Conservation (phyloP, 2,113 vertebrate species). For the Rhinichthys klamathensis region DNA sequence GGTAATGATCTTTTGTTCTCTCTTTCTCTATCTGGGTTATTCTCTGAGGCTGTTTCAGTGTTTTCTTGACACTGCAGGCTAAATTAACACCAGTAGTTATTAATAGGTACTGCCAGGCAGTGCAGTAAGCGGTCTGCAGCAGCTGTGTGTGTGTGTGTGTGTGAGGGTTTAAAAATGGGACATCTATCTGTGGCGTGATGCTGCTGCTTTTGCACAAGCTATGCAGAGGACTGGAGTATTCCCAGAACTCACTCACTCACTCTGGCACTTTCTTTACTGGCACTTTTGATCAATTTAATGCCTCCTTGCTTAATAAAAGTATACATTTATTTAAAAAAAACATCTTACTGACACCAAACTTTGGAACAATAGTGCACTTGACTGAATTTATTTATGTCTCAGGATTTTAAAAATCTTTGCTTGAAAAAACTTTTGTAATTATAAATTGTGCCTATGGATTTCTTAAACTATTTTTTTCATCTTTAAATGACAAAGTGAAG, state of each 20-base stretch:
- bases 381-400: too few relatives aligned
- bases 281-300: not conserved
- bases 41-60: conserved; percentile 39
- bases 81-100: conserved; percentile 51
- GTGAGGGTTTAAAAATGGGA: conserved; percentile 34
- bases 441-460: not conserved
- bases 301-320: not conserved
- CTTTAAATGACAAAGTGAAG: too few relatives aligned
- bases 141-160: conserved; percentile 31
- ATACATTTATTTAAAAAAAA: not conserved
- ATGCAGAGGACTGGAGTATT: conserved; percentile 19
- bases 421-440: not conserved
- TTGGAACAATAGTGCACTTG: too few relatives aligned
- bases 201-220: conserved; percentile 23
- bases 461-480: not conserved
- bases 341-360: too few relatives aligned
- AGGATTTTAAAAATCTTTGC: not conserved
- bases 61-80: conserved; percentile 44
- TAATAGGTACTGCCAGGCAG: conserved; percentile 45
- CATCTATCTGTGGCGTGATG: conserved; percentile 40
- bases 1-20: conserved; percentile 11
- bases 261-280: not conserved
- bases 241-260: not conserved
- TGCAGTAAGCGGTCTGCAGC: conserved; percentile 33
- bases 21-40: conserved; percentile 52